Percentiles rank a stretch among this genome's conserved stretches.
phyloP scores from a whole-genome alignment of 1,140 invertebrate genomes.

The Myzus persicae region DNA sequence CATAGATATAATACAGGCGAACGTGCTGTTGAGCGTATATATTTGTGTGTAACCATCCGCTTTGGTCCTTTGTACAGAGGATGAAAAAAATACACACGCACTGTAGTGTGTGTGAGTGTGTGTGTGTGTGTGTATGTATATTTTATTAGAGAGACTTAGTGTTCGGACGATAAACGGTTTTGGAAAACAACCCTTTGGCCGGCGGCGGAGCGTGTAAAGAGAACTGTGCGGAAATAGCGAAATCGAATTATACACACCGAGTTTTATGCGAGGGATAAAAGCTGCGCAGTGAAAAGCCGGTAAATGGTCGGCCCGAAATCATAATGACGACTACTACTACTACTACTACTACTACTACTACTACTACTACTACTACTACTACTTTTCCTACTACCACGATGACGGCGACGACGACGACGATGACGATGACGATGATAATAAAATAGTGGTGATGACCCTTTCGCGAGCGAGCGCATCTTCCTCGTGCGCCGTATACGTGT shows the following conservation, averaged over 20 bases:
- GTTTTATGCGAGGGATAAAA: not conserved
- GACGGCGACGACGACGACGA: not conserved
- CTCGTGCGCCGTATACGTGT: not conserved
- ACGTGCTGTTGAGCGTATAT: not conserved
- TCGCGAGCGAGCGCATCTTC: not conserved
- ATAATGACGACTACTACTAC: not conserved
- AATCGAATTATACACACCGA: constrained; percentile 42
- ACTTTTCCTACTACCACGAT: too few relatives aligned
- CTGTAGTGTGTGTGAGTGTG: too few relatives aligned
- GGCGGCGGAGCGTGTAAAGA: constrained; percentile 50
- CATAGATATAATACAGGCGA: not conserved
- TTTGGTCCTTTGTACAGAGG: not conserved
- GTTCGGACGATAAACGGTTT: constrained; percentile 51
- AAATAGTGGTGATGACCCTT: constrained; percentile 31
- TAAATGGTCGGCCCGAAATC: constrained; percentile 11
- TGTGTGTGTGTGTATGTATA: not conserved
- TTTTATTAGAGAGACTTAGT: not conserved
- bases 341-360: not conserved
- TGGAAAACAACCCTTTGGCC: constrained; percentile 49
- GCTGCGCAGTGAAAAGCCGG: not conserved
- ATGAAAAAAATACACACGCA: not conserved
- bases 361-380: too few relatives aligned
- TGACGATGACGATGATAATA: not conserved
- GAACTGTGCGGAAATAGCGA: constrained; percentile 25
- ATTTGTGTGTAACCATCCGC: not conserved